Evolutionary conservation across 2,113 vertebrate genomes (phyloP).

Genomic region (Archilochus colubris): DNA sequence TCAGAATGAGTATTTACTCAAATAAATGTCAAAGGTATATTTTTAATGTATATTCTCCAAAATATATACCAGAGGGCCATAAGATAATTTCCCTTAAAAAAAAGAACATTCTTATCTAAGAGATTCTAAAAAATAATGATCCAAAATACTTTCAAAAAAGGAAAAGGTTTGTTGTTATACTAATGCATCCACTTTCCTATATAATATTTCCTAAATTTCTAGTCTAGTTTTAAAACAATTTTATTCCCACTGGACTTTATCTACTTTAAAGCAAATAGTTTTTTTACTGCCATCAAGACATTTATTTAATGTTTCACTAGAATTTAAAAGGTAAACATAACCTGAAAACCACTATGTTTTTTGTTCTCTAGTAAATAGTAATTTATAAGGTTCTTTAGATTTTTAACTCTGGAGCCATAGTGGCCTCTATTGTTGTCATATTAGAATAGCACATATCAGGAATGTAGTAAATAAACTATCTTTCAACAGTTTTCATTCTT

Average conservation of each 20-base stretch:
- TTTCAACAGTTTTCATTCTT: not conserved
- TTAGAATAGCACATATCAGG: conserved; percentile 52
- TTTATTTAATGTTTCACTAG: conserved; percentile 24
- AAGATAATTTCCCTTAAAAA: not conserved
- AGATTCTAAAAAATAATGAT: not conserved
- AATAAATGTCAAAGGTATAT: not conserved
- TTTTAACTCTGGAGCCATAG: conserved; percentile 68
- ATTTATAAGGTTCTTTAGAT: not conserved
- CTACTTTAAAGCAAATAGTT: not conserved
- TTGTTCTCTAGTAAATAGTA: not conserved
- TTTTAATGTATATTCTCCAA: not conserved
- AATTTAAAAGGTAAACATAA: conserved; percentile 21
- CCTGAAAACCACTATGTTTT: not conserved
- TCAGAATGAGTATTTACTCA: not conserved
- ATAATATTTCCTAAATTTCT: not conserved
- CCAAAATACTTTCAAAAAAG: not conserved
- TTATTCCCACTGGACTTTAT: conserved; percentile 14
- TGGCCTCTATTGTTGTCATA: conserved; percentile 77
- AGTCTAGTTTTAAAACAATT: not conserved
- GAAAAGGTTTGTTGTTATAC: conserved; percentile 35
- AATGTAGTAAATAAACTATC: not conserved
- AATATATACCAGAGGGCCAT: not conserved
- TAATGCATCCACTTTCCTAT: not conserved
- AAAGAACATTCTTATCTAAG: not conserved
- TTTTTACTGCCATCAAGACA: not conserved